Evolutionary conservation across 2,888 invertebrate species (phyloP).

Genomic region (Coremacera marginata): DNA sequence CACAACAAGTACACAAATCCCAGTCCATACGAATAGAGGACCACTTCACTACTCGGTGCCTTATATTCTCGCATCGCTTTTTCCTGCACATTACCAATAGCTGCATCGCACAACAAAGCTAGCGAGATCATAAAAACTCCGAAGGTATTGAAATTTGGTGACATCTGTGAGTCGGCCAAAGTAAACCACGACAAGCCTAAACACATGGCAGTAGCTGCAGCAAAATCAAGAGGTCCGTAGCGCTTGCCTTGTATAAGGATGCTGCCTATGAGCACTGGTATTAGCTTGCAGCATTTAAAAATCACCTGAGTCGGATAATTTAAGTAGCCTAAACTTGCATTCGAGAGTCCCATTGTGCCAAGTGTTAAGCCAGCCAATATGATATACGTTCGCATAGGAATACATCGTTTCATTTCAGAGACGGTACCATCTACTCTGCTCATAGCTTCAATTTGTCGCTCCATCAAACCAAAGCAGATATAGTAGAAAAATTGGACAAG

Average conservation of each 20-base stretch:
- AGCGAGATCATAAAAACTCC: constrained; percentile 84
- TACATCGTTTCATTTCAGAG: constrained; percentile 76
- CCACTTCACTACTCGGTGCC: constrained; percentile 91
- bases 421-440: constrained; percentile 40
- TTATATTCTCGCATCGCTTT: constrained; percentile 89
- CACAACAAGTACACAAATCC: constrained; percentile 86
- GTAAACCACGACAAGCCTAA: constrained; percentile 92
- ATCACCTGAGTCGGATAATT: constrained; percentile 98
- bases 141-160: constrained; percentile 79
- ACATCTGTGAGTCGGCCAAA: constrained; percentile 81
- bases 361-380: constrained; percentile 88
- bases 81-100: constrained; percentile 97
- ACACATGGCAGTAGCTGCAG: constrained; percentile 89
- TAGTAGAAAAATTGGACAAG: constrained; percentile 92
- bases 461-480: constrained; percentile 82
- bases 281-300: constrained; percentile 97
- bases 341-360: constrained; percentile 96
- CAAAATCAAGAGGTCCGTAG: constrained; percentile 85
- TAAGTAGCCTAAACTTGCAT: constrained; percentile 91
- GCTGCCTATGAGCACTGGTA: constrained; percentile 95
- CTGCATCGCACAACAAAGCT: constrained; percentile 93
- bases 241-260: constrained; percentile 91
- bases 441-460: constrained; percentile 73
- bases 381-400: constrained; percentile 85
- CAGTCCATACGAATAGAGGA: constrained; percentile 90